A percentile compares a stretch with the other conserved stretches of the same genome.
Evolutionary conservation across 2,888 invertebrate species (phyloP).

Genomic region (Tenthredo scrophulariae): DNA sequence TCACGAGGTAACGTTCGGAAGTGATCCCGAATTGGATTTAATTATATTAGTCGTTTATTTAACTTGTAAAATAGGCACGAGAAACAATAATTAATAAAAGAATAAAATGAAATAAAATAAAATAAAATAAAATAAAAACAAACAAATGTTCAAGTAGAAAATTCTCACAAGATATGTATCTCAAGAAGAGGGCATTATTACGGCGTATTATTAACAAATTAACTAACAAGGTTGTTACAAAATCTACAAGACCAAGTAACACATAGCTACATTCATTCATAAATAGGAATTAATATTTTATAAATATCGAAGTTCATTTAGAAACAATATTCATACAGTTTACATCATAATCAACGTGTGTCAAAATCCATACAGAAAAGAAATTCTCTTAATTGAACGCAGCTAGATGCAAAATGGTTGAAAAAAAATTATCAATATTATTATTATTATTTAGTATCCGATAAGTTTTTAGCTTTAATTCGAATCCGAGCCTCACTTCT

Average conservation of each 20-base stretch:
- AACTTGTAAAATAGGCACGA: constrained; percentile 70
- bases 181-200: constrained; percentile 49
- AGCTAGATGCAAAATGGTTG: not conserved
- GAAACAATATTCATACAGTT: not conserved
- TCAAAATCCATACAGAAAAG: not conserved
- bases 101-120: constrained; percentile 49
- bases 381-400: not conserved
- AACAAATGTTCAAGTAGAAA: not conserved
- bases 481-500: constrained; percentile 5
- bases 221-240: constrained; percentile 8
- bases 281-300: constrained; percentile 16
- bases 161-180: constrained; percentile 38
- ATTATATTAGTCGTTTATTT: constrained; percentile 67
- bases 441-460: not conserved
- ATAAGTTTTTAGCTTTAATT: constrained; percentile 18
- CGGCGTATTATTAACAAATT: constrained; percentile 22
- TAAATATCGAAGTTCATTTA: not conserved
- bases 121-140: not conserved
- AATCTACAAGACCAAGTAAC: constrained; percentile 23
- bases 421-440: not conserved
- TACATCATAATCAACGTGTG: not conserved
- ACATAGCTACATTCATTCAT: not conserved
- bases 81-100: constrained; percentile 64
- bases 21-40: constrained; percentile 60
- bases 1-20: constrained; percentile 59